These are phyloP conservation scores for Buceros bicornis DNA, from an alignment of 2,797 vertebrate genomes.

Conservation along the genomic window DNA sequence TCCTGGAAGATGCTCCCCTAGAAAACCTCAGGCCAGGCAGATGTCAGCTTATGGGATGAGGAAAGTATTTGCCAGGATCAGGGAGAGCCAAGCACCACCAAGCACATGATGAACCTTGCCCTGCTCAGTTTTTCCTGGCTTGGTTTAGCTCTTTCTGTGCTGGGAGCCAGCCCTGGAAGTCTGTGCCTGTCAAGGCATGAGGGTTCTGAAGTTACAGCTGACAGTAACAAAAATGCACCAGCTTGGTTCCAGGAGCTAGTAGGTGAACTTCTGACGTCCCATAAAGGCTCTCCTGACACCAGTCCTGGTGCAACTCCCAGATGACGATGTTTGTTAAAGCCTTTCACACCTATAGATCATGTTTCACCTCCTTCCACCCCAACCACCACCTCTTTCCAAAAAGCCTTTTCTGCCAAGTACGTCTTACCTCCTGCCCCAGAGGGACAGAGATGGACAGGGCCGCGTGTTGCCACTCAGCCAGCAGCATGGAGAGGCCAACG, in stretches of 20 bases:
- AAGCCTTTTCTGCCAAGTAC: not conserved
- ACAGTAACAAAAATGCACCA: not conserved
- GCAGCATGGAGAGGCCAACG: not conserved
- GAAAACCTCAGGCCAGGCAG: not conserved
- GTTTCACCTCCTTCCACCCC: not conserved
- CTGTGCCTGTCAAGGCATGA: not conserved
- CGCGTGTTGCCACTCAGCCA: not conserved
- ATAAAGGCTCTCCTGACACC: not conserved
- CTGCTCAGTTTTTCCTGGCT: not conserved
- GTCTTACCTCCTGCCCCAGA: fast-evolving
- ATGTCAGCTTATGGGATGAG: not conserved
- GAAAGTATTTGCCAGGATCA: not conserved
- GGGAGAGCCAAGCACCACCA: not conserved
- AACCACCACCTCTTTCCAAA: not conserved
- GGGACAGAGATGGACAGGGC: not conserved
- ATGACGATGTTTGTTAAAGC: not conserved
- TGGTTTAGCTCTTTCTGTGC: not conserved
- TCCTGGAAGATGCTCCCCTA: not conserved
- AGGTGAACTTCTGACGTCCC: not conserved
- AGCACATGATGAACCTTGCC: not conserved
- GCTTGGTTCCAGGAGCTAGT: not conserved
- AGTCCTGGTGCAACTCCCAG: not conserved
- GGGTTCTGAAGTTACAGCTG: not conserved
- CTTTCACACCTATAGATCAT: not conserved
- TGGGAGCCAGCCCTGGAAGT: not conserved